phyloP scores from a whole-genome alignment of 2,888 invertebrate species.

The Diarsia dahlii region DNA sequence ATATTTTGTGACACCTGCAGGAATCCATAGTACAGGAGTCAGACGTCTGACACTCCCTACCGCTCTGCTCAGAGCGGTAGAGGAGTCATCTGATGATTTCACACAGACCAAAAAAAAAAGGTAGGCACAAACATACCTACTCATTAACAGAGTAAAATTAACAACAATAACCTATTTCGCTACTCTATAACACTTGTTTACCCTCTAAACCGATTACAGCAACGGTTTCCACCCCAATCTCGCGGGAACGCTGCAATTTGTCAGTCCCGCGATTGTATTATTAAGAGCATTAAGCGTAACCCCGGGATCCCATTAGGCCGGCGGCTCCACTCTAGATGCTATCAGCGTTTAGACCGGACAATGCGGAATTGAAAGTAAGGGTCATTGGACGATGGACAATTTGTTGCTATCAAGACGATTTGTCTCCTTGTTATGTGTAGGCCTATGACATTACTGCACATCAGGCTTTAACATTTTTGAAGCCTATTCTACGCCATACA shows the following conservation, averaged over 20 bases:
- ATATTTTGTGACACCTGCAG: neutral
- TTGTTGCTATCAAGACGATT: constrained; percentile 29
- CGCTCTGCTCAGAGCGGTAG: no score
- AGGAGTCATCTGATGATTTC: no score
- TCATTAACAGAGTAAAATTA: constrained; percentile 4
- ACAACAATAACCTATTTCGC: constrained; percentile 1
- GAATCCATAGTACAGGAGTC: neutral
- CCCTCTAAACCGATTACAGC: constrained; percentile 50
- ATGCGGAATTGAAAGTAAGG: constrained; percentile 74
- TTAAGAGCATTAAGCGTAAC: constrained; percentile 65
- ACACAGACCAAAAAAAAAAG: no score
- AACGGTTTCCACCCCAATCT: constrained; percentile 43
- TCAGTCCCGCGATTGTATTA: constrained; percentile 65
- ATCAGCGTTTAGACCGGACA: constrained; percentile 66
- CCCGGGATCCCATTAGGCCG: constrained; percentile 65
- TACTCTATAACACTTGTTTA: constrained; percentile 34
- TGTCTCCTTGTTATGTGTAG: constrained; percentile 20
- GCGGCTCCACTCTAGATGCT: constrained; percentile 63
- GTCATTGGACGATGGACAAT: constrained; percentile 75
- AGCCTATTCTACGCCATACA: neutral
- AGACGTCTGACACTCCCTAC: no score
- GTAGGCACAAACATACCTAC: neutral
- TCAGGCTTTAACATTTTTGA: neutral
- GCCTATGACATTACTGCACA: neutral
- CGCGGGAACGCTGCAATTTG: constrained; percentile 59